Percentiles rank a stretch among this genome's conserved stretches.
These are phyloP conservation scores for Chiroxiphia lanceolata DNA, from an alignment of 2,797 vertebrate genomes.

Conservation along the genomic window DNA sequence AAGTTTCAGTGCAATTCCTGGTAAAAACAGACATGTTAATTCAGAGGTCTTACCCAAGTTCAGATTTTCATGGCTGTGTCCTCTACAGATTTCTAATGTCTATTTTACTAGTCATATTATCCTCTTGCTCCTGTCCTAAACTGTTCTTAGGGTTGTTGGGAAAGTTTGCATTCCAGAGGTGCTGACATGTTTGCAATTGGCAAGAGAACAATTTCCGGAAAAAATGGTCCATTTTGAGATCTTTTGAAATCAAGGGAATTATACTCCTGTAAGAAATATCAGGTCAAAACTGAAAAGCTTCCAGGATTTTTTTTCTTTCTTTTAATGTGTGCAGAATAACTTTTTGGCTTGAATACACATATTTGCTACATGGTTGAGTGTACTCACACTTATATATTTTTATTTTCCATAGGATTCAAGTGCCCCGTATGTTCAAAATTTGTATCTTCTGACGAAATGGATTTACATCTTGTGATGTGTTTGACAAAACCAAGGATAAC, in stretches of 20 bases:
- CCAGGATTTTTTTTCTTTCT: neutral
- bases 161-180: neutral
- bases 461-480: slow-evolving; percentile 95
- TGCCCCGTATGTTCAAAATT: slow-evolving; percentile 97
- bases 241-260: neutral
- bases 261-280: neutral
- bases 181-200: neutral
- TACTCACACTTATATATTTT: slow-evolving; percentile 13
- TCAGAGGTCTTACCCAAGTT: neutral
- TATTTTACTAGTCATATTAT: neutral
- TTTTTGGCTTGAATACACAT: neutral
- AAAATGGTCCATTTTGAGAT: neutral
- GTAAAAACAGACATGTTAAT: neutral
- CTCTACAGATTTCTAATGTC: neutral
- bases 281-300: neutral
- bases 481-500: slow-evolving; percentile 96
- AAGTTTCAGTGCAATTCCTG: neutral
- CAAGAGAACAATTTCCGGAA: neutral
- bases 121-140: neutral
- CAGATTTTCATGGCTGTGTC: neutral
- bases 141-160: neutral
- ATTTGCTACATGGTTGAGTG: neutral
- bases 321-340: neutral
- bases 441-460: slow-evolving; percentile 95
- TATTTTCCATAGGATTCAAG: slow-evolving; percentile 87